A percentile compares a stretch with the other conserved stretches of the same genome.
phyloP scores from a whole-genome alignment of 2,888 invertebrate species.

The Pristionchus entomophagus region DNA sequence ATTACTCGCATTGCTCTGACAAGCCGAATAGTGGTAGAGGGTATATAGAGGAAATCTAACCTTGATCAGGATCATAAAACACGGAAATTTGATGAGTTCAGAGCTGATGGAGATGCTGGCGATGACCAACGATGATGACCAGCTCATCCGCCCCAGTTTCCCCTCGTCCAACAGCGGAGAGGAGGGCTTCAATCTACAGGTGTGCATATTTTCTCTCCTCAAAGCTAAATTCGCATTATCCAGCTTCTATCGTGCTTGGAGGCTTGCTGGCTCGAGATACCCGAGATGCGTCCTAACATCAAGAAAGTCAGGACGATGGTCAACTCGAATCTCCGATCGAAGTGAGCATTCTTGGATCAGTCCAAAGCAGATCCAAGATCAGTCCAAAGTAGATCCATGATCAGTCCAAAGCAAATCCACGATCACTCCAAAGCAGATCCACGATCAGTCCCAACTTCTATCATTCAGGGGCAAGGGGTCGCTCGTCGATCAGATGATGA shows the following conservation, averaged over 20 bases:
- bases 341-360: constrained; percentile 55
- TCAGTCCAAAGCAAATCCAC: too few species aligned
- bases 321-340: constrained; percentile 70
- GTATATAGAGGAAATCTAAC: too few species aligned
- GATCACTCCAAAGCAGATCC: too few species aligned
- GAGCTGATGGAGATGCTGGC: constrained; percentile 74
- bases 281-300: constrained; percentile 72
- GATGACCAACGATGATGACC: constrained; percentile 73
- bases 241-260: constrained; percentile 72
- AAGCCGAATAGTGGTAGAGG: too few species aligned
- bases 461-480: constrained; percentile 70
- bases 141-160: constrained; percentile 71
- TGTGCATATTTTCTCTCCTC: constrained; percentile 6
- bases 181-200: constrained; percentile 71
- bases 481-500: constrained; percentile 75
- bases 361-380: too few species aligned
- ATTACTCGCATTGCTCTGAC: background rate
- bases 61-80: too few species aligned
- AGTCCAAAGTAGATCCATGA: too few species aligned
- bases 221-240: constrained; percentile 12
- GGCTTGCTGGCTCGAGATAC: constrained; percentile 75
- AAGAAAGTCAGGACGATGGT: constrained; percentile 73
- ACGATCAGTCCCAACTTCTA: too few species aligned
- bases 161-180: constrained; percentile 60
- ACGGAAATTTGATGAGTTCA: too few species aligned